Conservation (phyloP, 2,113 vertebrate species). For the Poecilia latipinna region DNA sequence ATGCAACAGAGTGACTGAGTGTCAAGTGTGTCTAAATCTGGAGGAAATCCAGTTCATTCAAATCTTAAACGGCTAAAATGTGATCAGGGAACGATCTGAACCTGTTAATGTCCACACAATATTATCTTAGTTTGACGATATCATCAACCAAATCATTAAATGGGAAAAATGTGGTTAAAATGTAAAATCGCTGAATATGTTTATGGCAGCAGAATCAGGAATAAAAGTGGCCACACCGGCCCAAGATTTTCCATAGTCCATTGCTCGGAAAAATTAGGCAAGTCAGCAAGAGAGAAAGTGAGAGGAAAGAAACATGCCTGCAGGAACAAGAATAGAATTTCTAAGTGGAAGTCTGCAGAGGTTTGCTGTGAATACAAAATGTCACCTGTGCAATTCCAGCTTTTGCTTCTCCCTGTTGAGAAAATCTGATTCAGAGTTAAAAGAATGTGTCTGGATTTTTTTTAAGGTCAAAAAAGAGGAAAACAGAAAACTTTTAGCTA, state of each 20-base stretch:
- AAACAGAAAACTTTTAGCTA: background rate
- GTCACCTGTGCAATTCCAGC: conserved; percentile 53
- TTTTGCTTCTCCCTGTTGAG: conserved; percentile 59
- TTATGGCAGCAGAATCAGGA: background rate
- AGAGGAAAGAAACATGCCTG: background rate
- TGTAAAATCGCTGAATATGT: background rate
- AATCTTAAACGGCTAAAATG: background rate
- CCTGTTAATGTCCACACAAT: too few relatives aligned
- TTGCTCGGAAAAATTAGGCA: background rate
- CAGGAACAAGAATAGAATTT: background rate
- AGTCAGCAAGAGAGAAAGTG: background rate
- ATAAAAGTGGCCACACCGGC: background rate
- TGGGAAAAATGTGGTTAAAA: background rate
- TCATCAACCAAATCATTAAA: background rate
- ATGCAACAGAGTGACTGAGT: background rate
- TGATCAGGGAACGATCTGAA: background rate
- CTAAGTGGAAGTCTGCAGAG: background rate
- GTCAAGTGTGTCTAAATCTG: background rate
- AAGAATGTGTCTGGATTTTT: conserved; percentile 27
- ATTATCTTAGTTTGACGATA: too few relatives aligned
- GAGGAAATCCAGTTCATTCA: background rate
- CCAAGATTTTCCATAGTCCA: background rate
- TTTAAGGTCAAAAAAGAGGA: conserved; percentile 8
- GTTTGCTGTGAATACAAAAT: conserved; percentile 62
- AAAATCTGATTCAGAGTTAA: conserved; percentile 37